Evolutionary conservation across 2,113 vertebrate species (phyloP), one percentile per base, ranked within the genome.

Genomic region (Jacana jacana): DNA sequence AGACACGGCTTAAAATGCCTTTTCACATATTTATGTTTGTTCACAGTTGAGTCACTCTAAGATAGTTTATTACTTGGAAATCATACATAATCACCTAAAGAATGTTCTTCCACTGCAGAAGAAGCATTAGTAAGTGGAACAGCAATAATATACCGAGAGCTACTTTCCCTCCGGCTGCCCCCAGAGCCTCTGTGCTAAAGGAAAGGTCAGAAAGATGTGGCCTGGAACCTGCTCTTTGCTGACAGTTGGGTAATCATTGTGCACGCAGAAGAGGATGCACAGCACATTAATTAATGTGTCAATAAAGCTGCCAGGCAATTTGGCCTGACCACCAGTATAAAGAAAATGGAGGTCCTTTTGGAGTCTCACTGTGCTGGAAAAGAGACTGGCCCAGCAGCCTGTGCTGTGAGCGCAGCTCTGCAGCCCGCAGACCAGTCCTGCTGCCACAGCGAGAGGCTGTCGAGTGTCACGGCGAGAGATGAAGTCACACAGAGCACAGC

Each of bases 51-150:
- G 52, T 95, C 48, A 84, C 52, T 81, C 65, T 37, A 40, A 79
- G 75, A 92, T 60, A 81, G 69, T 31, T 84, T 88, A 44, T 60
- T 86, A 84, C 65, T 88, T 92, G 73, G 57, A 95, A 86, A 92
- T 75, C 66, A 72, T 81, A 35, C 39, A 42, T 65, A 88, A 91
- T 60, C 69, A 72, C 80, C 5, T 2, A 46, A 91, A 60, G 69
- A 76, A 72, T 20, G 7, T 55, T 64, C 64, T 88, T 73, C 39
- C 40, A 44, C 48, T 79, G 46, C 82, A 79, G 52, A 78, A 83
- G 58, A 90, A 78, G 33, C 60, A 92, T 33, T 39, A 71, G 37
- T 71, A 60, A 57, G 48, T 85, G 48, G 63, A 55, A 63, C 14
- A 72, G 48, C 69, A 51, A 49, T 20, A 68, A 78, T 27, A 81